These are phyloP conservation scores for Spinus pinus DNA, from an alignment of 2,797 vertebrate species.

Conservation along the genomic window DNA sequence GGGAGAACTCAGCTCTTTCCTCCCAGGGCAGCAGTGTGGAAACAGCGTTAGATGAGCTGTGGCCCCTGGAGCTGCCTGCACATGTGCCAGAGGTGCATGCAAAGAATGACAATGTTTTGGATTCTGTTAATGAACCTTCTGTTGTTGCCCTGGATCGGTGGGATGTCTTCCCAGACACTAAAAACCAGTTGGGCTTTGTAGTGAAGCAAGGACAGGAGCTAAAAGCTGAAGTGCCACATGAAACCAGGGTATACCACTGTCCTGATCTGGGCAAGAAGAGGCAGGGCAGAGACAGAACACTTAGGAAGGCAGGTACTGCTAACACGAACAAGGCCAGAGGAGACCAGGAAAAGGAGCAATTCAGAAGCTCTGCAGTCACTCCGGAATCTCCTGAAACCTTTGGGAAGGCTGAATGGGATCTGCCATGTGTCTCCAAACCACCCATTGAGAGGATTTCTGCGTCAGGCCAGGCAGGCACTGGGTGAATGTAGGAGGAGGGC, in stretches of 20 bases:
- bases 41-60: constrained; percentile 75
- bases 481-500: neutral
- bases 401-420: constrained; percentile 73
- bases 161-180: constrained; percentile 79
- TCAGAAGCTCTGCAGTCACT: constrained; percentile 28
- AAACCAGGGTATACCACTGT: constrained; percentile 10
- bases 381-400: constrained; percentile 20
- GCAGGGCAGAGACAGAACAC: constrained; percentile 36
- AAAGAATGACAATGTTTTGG: constrained; percentile 34
- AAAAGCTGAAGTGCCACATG: neutral
- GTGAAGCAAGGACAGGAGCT: neutral
- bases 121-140: constrained; percentile 74
- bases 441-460: constrained; percentile 86
- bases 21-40: constrained; percentile 66
- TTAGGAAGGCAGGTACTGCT: neutral
- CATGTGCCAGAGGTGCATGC: neutral
- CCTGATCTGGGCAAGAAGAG: constrained; percentile 14
- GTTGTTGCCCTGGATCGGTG: constrained; percentile 75
- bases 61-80: constrained; percentile 72
- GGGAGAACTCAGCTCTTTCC: neutral
- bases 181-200: neutral
- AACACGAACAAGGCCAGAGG: neutral
- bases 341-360: neutral
- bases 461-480: constrained; percentile 88
- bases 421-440: constrained; percentile 51